Conservation (phyloP, 2,888 invertebrate species). For the Chloroclysta siterata region DNA sequence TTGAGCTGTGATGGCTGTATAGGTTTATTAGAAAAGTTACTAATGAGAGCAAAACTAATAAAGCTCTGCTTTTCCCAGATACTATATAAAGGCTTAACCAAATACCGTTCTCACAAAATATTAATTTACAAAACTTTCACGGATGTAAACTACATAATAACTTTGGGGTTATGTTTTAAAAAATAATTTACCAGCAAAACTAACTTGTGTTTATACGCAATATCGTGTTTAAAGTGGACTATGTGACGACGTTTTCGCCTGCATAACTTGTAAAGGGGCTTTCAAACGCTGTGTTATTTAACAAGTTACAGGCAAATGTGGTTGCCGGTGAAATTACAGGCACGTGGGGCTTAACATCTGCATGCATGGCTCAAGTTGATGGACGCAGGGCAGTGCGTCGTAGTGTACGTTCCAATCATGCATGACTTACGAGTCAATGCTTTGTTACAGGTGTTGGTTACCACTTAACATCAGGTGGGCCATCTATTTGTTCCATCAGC, state of each 20-base stretch:
- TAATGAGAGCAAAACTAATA: conserved; percentile 22
- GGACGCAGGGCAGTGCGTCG: too few species aligned
- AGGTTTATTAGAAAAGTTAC: conserved; percentile 12
- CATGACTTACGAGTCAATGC: too few species aligned
- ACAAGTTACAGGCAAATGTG: too few species aligned
- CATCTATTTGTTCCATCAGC: too few species aligned
- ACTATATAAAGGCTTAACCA: conserved; percentile 1
- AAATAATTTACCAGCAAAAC: background rate
- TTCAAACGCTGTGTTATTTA: background rate
- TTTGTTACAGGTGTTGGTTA: too few species aligned
- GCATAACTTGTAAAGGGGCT: background rate
- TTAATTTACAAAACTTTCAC: conserved; percentile 18
- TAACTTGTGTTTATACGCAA: conserved; percentile 1
- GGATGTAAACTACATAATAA: conserved; percentile 14
- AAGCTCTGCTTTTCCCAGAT: conserved; percentile 5
- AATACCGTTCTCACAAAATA: conserved; percentile 14
- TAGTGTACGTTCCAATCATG: too few species aligned
- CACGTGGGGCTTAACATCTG: too few species aligned
- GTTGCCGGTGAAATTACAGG: too few species aligned
- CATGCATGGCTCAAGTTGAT: too few species aligned
- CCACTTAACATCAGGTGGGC: too few species aligned
- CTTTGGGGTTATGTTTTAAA: conserved; percentile 8
- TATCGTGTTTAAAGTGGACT: background rate
- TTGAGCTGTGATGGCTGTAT: too few species aligned
- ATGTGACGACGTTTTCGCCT: background rate